A percentile compares a stretch with the other conserved stretches of the same genome.
Conservation (phyloP, 1,140 invertebrate species). For the Procambarus virginalis region DNA sequence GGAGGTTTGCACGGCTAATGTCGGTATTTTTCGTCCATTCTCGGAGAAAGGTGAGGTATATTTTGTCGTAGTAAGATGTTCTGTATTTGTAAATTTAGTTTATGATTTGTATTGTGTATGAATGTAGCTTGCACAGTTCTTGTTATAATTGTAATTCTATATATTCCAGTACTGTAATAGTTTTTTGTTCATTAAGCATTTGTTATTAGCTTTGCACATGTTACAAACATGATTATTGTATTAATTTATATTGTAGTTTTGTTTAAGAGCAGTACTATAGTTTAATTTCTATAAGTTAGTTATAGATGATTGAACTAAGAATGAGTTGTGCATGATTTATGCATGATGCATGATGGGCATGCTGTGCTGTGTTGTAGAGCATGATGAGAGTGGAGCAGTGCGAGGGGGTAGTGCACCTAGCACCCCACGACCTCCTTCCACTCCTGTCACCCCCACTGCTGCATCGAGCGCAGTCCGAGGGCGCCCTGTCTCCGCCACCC, state of each 20-base stretch:
- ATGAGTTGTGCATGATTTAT: conserved; percentile 44
- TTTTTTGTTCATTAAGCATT: not conserved
- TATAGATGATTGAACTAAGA: not conserved
- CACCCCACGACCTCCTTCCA: conserved; percentile 53
- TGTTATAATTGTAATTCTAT: not conserved
- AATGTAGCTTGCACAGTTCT: not conserved
- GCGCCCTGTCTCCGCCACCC: conserved; percentile 59
- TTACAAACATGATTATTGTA: not conserved
- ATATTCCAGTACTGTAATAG: not conserved
- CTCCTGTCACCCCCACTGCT: conserved; percentile 51
- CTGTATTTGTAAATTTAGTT: not conserved
- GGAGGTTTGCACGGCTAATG: conserved; percentile 28
- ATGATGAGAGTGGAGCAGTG: conserved; percentile 55
- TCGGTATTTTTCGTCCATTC: not conserved
- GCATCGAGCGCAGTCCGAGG: conserved; percentile 39
- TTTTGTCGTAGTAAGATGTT: not conserved
- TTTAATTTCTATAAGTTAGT: not conserved
- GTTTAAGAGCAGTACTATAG: not conserved
- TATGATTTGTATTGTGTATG: not conserved
- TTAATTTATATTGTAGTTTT: not conserved
- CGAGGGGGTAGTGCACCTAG: conserved; percentile 49
- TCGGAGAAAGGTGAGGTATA: conserved; percentile 29
- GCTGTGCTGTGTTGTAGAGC: conserved; percentile 70
- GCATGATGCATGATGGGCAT: conserved; percentile 60
- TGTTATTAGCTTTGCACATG: not conserved